These are phyloP conservation scores for Anser brachyrhynchus DNA, from an alignment of 2,113 vertebrate species.

Conservation along the genomic window DNA sequence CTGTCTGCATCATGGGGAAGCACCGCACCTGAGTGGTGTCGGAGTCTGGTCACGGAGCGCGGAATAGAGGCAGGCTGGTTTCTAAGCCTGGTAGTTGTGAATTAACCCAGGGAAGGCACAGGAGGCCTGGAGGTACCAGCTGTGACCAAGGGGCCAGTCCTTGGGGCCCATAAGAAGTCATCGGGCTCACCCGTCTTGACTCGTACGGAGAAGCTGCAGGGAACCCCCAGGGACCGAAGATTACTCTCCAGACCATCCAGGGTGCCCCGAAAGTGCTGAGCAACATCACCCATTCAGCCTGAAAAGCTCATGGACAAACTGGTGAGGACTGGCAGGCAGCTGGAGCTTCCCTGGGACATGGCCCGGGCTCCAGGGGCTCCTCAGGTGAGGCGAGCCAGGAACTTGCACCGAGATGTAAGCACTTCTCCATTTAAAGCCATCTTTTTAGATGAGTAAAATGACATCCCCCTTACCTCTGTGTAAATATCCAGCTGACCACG, in stretches of 20 bases:
- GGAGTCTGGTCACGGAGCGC: not conserved
- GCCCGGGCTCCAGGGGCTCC: not conserved
- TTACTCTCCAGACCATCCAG: not conserved
- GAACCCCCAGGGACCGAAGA: fast-evolving
- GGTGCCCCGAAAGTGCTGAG: not conserved
- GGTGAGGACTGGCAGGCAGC: not conserved
- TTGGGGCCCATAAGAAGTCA: fast-evolving
- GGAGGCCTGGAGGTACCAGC: not conserved
- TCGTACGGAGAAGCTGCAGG: not conserved
- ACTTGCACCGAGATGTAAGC: not conserved
- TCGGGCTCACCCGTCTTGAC: not conserved
- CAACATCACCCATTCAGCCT: fast-evolving
- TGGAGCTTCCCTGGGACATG: not conserved
- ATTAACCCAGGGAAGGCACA: not conserved
- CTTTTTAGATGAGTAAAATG: too few species aligned
- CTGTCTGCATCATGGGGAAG: not conserved
- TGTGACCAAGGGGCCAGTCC: not conserved
- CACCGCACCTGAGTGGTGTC: not conserved
- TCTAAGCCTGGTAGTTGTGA: not conserved
- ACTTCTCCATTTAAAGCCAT: not conserved
- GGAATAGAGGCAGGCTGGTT: not conserved
- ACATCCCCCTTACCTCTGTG: not conserved
- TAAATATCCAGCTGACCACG: not conserved
- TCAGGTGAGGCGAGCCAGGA: not conserved
- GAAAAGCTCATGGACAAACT: not conserved